Conservation (phyloP, 1,140 invertebrate species). For the Drosophila mayri region DNA sequence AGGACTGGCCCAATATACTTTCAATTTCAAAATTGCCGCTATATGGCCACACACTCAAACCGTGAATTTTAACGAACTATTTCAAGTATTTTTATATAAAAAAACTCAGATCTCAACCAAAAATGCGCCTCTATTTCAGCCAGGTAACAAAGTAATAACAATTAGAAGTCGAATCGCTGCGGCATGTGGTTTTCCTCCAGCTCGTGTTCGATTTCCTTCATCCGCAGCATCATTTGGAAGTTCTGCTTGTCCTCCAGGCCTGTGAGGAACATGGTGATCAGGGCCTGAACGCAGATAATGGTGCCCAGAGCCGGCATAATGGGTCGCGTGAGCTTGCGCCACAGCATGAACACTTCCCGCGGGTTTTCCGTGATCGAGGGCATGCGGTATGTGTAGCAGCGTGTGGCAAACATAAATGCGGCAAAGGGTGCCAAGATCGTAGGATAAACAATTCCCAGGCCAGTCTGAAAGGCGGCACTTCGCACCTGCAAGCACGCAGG, state of each 20-base stretch:
- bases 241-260: slow-evolving; percentile 84
- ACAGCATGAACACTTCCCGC: slow-evolving; percentile 79
- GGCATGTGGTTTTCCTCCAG: slow-evolving; percentile 57
- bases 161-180: slow-evolving; percentile 50
- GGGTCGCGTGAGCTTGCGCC: slow-evolving; percentile 81
- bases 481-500: slow-evolving; percentile 84
- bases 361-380: slow-evolving; percentile 85
- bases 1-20: neutral
- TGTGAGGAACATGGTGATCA: slow-evolving; percentile 84
- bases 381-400: slow-evolving; percentile 85
- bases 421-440: slow-evolving; percentile 84
- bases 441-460: slow-evolving; percentile 84
- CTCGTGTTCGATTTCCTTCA: slow-evolving; percentile 70
- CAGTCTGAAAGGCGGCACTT: slow-evolving; percentile 81
- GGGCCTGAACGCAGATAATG: slow-evolving; percentile 82
- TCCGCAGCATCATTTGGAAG: slow-evolving; percentile 72
- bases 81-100: neutral
- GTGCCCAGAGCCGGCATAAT: slow-evolving; percentile 77
- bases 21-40: neutral
- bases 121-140: slow-evolving; percentile 26
- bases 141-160: slow-evolving; percentile 27
- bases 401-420: slow-evolving; percentile 85
- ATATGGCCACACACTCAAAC: slow-evolving; percentile 7
- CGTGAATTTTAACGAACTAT: neutral
- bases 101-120: neutral